These are phyloP conservation scores for Danaus plexippus DNA, from an alignment of 1,140 invertebrate genomes.

Conservation along the genomic window DNA sequence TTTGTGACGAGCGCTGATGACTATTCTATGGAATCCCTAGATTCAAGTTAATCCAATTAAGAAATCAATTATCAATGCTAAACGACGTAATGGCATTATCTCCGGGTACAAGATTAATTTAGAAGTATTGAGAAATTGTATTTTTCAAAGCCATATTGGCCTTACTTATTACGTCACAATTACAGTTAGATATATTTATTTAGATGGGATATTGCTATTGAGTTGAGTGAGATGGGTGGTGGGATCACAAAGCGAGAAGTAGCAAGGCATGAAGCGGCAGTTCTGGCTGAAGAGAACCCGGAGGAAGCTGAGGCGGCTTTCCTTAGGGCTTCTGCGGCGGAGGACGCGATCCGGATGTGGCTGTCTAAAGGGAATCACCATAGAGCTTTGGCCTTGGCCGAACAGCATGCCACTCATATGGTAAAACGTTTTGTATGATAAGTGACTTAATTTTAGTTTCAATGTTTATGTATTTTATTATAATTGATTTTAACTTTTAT, in stretches of 20 bases:
- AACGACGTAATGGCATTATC: too few relatives aligned
- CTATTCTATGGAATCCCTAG: too few relatives aligned
- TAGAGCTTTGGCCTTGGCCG: constrained; percentile 88
- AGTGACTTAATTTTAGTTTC: too few relatives aligned
- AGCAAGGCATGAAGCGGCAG: constrained; percentile 48
- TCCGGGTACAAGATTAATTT: too few relatives aligned
- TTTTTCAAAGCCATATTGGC: too few relatives aligned
- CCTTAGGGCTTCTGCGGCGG: constrained; percentile 88
- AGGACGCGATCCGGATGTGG: constrained; percentile 97
- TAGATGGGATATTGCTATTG: constrained; percentile 61
- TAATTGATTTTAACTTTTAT: too few relatives aligned
- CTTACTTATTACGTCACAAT: too few relatives aligned
- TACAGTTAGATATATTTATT: constrained; percentile 1
- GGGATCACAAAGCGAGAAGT: constrained; percentile 48
- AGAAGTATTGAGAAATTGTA: too few relatives aligned
- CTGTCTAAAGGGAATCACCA: constrained; percentile 91
- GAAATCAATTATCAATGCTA: too few relatives aligned
- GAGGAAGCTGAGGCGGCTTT: constrained; percentile 93
- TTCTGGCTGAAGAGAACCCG: constrained; percentile 72
- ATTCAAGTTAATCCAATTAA: too few relatives aligned
- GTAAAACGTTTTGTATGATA: constrained; percentile 55
- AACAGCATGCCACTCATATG: constrained; percentile 85
- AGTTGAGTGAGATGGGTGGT: constrained; percentile 50
- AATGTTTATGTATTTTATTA: too few relatives aligned
- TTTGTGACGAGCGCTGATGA: too few relatives aligned